These are phyloP conservation scores for Benthosema pterotum DNA, from an alignment of 2,797 vertebrate genomes.

Conservation along the genomic window DNA sequence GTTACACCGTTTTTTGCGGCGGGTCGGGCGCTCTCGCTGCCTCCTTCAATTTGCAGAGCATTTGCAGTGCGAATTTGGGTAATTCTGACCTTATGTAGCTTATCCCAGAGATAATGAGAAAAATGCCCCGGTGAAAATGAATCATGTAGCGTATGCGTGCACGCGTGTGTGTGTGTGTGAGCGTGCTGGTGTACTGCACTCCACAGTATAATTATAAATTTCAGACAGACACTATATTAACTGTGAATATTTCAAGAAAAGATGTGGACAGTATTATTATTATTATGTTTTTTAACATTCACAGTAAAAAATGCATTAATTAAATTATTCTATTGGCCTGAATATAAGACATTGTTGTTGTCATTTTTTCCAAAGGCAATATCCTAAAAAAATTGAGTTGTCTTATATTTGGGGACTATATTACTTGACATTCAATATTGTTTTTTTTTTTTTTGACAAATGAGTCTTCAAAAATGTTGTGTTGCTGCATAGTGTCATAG, in stretches of 20 bases:
- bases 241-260: constrained; percentile 1
- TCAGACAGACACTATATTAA: constrained; percentile 18
- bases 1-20: constrained; percentile 35
- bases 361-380: too few relatives aligned
- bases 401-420: too few relatives aligned
- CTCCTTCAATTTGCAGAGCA: neutral
- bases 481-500: too few relatives aligned
- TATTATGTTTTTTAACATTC: too few relatives aligned
- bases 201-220: constrained; percentile 22
- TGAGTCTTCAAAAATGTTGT: too few relatives aligned
- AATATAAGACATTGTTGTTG: too few relatives aligned
- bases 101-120: constrained; percentile 16
- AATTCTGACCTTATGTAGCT: constrained; percentile 19
- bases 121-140: constrained; percentile 14
- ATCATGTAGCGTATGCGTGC: constrained; percentile 3
- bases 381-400: too few relatives aligned
- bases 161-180: neutral
- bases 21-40: constrained; percentile 14
- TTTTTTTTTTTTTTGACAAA: too few relatives aligned
- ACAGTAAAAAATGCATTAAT: too few relatives aligned
- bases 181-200: constrained; percentile 3
- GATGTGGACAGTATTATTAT: too few relatives aligned
- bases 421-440: too few relatives aligned
- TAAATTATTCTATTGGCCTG: too few relatives aligned
- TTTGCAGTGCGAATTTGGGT: constrained; percentile 33